Base-by-base conservation (phyloP, 2,888 invertebrate genomes). In the Zaprionus lineosus region DNA sequence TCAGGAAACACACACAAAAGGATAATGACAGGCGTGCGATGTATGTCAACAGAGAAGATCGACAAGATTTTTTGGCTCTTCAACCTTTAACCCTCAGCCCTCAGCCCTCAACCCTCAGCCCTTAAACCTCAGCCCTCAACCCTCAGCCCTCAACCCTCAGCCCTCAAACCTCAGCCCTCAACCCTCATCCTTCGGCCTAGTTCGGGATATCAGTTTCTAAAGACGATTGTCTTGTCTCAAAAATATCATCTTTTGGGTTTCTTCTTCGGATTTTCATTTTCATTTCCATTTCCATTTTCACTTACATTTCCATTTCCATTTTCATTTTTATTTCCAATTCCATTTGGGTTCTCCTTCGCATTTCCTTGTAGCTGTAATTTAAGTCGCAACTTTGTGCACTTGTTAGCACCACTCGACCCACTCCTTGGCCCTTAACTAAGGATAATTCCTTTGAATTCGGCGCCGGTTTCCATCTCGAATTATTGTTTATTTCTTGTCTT, bases 401-500 rank as follows among this genome's bases (percentile, higher is more conserved):
- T 67, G 71, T 60, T 67, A 53, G 52, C 51, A 55, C 62, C 58
- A 36, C 33, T 68, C 50, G 44, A 43, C 48, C 63, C 48, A 44
- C 29, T 40, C 39, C 57, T 51, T 44, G 34, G 69, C 40, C 67
- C 41, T 57, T 39, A 26, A 24, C 65, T 41, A 60, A 56, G 48
- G 43, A 44, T 79, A n/a, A n/a, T 79, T 76, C 71, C 81, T 81
- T 78, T 84, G 78, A 81, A 78, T 76, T 61, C 34, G 66, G 64
- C 70, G 81, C 77, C 77, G 50, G 52, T 62, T 36, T 48, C n/a
- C n/a, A n/a, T n/a, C 31, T 15, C 4, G 24, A 8, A 24, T 58
- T 65, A 58, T 65, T 60, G 66, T 67, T 77, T 78, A 79, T 77
- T 83, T 83, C 70, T 81, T n/a, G n/a, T n/a, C n/a, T n/a, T n/a